Percentiles rank a stretch among this genome's conserved stretches.
These are phyloP conservation scores for Vandiemenella viatica DNA, from an alignment of 2,888 invertebrate genomes.

Conservation along the genomic window DNA sequence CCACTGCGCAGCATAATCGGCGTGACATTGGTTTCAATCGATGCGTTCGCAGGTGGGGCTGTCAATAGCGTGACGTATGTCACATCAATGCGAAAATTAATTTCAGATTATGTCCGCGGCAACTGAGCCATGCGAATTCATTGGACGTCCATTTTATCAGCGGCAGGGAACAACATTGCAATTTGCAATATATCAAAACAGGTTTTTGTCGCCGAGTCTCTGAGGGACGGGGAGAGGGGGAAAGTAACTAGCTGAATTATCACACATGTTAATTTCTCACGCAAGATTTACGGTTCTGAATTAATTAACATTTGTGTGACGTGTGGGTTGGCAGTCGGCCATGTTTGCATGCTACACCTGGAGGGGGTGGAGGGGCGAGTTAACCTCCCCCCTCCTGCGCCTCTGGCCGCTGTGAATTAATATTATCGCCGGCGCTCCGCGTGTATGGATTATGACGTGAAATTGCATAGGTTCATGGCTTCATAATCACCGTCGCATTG, in stretches of 20 bases:
- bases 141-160: constrained; percentile 2
- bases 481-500: constrained; percentile 13
- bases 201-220: background rate
- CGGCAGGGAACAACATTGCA: background rate
- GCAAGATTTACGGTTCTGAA: constrained; percentile 1
- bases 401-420: background rate
- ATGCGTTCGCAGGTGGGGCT: background rate
- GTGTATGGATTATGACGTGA: constrained; percentile 3
- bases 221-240: background rate
- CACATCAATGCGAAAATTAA: background rate
- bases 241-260: background rate
- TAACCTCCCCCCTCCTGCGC: background rate
- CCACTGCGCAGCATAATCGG: too few species aligned
- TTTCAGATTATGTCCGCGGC: background rate
- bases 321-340: background rate
- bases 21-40: too few species aligned
- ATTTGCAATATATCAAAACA: constrained; percentile 4
- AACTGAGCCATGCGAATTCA: constrained; percentile 1
- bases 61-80: background rate
- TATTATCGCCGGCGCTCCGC: background rate
- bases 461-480: constrained; percentile 6
- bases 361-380: background rate
- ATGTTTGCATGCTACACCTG: background rate
- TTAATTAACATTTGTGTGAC: constrained; percentile 3
- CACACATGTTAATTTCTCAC: constrained; percentile 5